Percentiles rank a stretch among this genome's conserved stretches.
Conservation (phyloP, 1,140 invertebrate species). For the Glossosoma conforme region DNA sequence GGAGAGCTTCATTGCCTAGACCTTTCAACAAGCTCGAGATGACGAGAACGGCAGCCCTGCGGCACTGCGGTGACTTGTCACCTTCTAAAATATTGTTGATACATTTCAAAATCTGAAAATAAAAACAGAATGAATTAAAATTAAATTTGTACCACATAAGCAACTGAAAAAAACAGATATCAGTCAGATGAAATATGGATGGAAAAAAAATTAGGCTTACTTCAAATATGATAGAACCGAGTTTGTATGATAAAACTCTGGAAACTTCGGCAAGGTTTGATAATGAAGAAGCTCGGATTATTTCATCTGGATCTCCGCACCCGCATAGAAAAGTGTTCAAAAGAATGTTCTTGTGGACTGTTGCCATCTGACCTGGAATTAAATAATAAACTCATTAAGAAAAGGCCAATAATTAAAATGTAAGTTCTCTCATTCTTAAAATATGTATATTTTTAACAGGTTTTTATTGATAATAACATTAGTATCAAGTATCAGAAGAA, state of each 20-base stretch:
- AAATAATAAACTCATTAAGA: conserved; percentile 21
- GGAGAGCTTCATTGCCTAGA: conserved; percentile 62
- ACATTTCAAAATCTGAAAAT: conserved; percentile 63
- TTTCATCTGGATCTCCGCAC: conserved; percentile 62
- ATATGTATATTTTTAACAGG: background rate
- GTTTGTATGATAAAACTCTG: conserved; percentile 65
- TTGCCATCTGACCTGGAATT: conserved; percentile 66
- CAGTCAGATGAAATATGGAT: too few species aligned
- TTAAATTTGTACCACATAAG: background rate
- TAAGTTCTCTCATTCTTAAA: background rate
- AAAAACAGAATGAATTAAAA: conserved; percentile 9
- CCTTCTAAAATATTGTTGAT: conserved; percentile 61
- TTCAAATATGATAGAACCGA: conserved; percentile 68
- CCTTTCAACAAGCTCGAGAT: conserved; percentile 68
- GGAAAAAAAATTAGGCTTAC: conserved; percentile 50
- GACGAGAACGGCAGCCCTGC: conserved; percentile 74
- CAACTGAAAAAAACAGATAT: background rate
- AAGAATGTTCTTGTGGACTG: conserved; percentile 63
- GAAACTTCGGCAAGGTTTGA: conserved; percentile 85
- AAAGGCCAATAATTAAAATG: background rate
- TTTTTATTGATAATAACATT: background rate
- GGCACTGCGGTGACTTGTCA: conserved; percentile 65
- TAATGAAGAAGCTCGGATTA: conserved; percentile 76
- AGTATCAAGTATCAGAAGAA: conserved; percentile 3
- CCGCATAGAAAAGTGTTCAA: conserved; percentile 69